Evolutionary conservation across 1,140 invertebrate genomes (phyloP).

Genomic region (Zaprionus camerounensis): DNA sequence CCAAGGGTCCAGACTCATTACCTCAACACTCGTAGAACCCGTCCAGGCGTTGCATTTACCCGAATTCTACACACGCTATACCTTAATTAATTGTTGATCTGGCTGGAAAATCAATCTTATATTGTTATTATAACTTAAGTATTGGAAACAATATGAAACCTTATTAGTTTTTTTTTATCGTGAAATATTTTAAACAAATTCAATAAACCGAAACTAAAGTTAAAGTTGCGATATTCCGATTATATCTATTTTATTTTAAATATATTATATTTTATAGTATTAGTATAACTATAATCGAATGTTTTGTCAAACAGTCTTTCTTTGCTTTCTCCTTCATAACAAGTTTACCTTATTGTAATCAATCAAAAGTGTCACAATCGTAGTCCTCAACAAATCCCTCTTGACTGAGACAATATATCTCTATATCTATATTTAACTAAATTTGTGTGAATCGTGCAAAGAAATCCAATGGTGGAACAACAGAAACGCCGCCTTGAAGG

Average conservation of each 20-base stretch:
- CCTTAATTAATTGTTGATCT: slow-evolving; percentile 25
- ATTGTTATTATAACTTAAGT: slow-evolving; percentile 10
- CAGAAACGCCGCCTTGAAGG: slow-evolving; percentile 91
- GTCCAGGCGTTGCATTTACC: slow-evolving; percentile 12
- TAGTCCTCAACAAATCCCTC: background rate
- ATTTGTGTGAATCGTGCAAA: slow-evolving; percentile 20
- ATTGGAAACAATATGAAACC: background rate
- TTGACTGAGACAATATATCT: slow-evolving; percentile 30
- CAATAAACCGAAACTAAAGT: background rate
- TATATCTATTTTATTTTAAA: background rate
- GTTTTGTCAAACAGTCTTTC: background rate
- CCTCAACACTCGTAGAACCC: slow-evolving; percentile 60
- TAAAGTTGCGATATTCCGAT: background rate
- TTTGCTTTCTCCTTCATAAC: background rate
- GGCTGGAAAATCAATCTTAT: slow-evolving; percentile 7
- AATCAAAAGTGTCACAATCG: slow-evolving; percentile 11
- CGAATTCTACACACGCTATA: slow-evolving; percentile 1
- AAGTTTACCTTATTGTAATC: slow-evolving; percentile 16
- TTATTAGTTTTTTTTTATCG: background rate
- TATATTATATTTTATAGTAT: background rate
- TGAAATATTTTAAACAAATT: background rate
- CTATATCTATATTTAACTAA: slow-evolving; percentile 37
- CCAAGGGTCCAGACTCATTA: slow-evolving; percentile 77
- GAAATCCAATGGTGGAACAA: slow-evolving; percentile 89
- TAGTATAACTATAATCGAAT: background rate